Evolutionary conservation across 2,888 invertebrate species (phyloP), one percentile per base, ranked within the genome.

Genomic region (Dryococelus australis): DNA sequence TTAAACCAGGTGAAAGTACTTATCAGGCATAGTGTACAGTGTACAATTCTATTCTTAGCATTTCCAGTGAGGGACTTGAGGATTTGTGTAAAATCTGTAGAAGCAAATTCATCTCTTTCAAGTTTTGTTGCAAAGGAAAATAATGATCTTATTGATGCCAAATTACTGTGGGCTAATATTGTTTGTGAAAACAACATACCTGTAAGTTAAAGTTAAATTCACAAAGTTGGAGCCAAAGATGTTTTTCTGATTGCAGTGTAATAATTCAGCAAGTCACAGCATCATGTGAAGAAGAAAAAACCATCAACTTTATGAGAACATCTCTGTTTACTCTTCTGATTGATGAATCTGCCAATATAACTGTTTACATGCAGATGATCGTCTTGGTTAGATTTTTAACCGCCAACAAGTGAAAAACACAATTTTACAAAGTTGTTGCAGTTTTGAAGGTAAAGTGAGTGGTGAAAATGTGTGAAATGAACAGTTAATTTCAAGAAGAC

Each of bases 91-190:
- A 65, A n/a, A 65, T 65, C 8, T 65, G 0, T 24, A 26, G 35
- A 26, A 35, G 1, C 10, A 43, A 35, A 65, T n/a, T 51, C 43
- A 43, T 81, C 79, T 79, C 88, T 78, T 85, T 88, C 78, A 53
- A 43, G 51, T 53, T 84, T 87, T 87, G 87, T 51, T 43, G 84
- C 85, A 53, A 24, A 24, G n/a, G 65, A 65, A n/a, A n/a, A 65
- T 24, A 65, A 65, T 24, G 0, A 20, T 12, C 1, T 12, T 51
- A n/a, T 24, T 65, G 65, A 65, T 65, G 65, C n/a, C 24, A n/a
- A 65, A 20, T 24, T 65, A 24, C 8, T 65, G n/a, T 65, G 65
- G 65, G 65, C 65, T 8, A 65, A 65, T n/a, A 12, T 65, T 2
- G n/a, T 65, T 65, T n/a, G 65, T n/a, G 65, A 16, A 65, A 65